phyloP scores from a whole-genome alignment of 1,140 invertebrate species.

The Laupala kohalensis region DNA sequence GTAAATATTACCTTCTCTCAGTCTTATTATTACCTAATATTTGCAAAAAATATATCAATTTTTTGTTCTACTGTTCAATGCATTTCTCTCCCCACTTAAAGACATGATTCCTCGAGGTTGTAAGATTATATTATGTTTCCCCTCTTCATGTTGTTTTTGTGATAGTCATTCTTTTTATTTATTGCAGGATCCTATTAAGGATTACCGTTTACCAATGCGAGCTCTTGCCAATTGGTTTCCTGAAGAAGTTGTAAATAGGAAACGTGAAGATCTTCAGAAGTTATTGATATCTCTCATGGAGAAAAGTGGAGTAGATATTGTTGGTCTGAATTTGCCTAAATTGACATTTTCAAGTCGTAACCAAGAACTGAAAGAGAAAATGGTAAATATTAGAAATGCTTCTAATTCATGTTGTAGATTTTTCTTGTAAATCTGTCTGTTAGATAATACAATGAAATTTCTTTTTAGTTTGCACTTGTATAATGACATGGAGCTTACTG shows the following conservation, averaged over 20 bases:
- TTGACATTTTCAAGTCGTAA: constrained; percentile 23
- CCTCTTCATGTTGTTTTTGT: no score
- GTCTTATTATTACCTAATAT: no score
- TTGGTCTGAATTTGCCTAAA: constrained; percentile 27
- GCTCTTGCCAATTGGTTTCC: constrained; percentile 59
- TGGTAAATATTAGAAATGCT: background rate
- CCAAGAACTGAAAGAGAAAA: background rate
- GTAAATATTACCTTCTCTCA: no score
- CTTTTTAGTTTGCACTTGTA: background rate
- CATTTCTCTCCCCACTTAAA: no score
- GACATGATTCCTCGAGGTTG: no score
- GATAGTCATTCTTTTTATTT: background rate
- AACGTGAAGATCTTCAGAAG: constrained; percentile 64
- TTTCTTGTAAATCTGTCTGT: background rate
- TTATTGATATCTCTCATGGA: constrained; percentile 56
- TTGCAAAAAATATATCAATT: no score
- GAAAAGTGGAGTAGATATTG: constrained; percentile 29
- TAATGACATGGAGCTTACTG: background rate
- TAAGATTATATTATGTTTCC: no score
- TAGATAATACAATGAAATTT: background rate
- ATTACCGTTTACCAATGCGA: constrained; percentile 62
- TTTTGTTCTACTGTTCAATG: no score
- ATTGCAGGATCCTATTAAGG: constrained; percentile 53
- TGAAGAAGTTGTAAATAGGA: constrained; percentile 58
- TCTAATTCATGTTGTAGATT: no score